Base-by-base conservation (phyloP, 1,140 invertebrate species). In the Teleopsis dalmanni region DNA sequence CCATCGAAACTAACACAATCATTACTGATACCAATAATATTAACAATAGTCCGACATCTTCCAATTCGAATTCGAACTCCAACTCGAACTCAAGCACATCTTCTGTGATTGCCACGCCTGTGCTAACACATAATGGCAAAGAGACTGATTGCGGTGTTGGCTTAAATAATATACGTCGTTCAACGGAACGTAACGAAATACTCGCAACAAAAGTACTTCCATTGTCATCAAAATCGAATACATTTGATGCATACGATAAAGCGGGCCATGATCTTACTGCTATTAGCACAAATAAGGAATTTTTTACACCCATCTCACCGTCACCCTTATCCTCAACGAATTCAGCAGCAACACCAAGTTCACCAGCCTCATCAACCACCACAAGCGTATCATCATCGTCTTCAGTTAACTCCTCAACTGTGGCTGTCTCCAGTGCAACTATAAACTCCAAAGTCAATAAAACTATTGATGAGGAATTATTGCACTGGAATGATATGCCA, bases 401-500 rank as follows among this genome's bases (percentile, higher is more conserved):
- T 2, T 13, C 37, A 4, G 26, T 23, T 10, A 33, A 42, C 9
- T 45, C 43, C 10, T 18, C 52, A 47, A 21, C 48, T 47, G 29
- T 29, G 22, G 23, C 53, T 19, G 14, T 42, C 27, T 45, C 47
- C 9, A 26, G 38, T 14, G 23, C 45, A 7, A 37, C 44, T n/a
- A 44, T 31, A 22, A 27, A 29, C 23, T 31, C 42, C 10, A 27
- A 33, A 19, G 26, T 19, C 23, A 14, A 19, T 21, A 31, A 16
- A n/a, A 13, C 19, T 7, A 26, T 33, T 18, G 45, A 49, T 21
- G 40, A 23, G 3, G 33, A 52, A 47, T 71, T 84, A 50, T 72
- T 83, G 45, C 74, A 77, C 44, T 85, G 83, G 81, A 77, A 77
- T 58, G 86, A 91, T 42, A 86, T 91, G 81, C 89, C 89, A 8